Base-by-base conservation (phyloP, 2,888 invertebrate genomes). In the Heteromyza rotundicornis region DNA sequence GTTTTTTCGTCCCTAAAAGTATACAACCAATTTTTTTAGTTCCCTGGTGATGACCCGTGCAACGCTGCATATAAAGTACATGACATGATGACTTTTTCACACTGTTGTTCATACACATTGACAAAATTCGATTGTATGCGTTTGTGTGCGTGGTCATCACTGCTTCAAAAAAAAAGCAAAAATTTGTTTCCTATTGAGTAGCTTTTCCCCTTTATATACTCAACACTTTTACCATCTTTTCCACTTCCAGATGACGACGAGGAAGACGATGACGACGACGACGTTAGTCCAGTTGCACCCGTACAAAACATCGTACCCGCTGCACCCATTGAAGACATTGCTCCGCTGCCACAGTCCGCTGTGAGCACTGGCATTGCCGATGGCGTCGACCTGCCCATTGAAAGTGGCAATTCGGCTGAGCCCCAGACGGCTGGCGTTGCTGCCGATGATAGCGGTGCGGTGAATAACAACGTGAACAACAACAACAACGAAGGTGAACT, bases 181-280 rank as follows among this genome's bases (percentile, higher is more conserved):
- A 27, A 27, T 27, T 27, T 27, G 5, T 27, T 27, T 27, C 27
- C n/a, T n/a, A n/a, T n/a, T n/a, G n/a, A n/a, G n/a, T n/a, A n/a
- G n/a, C n/a, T n/a, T n/a, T n/a, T n/a, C n/a, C n/a, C n/a, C n/a
- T n/a, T n/a, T n/a, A n/a, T n/a, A n/a, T n/a, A n/a, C n/a, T n/a
- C n/a, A n/a, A n/a, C n/a, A n/a, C n/a, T n/a, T n/a, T n/a, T n/a
- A n/a, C n/a, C n/a, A n/a, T n/a, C n/a, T 20, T 35, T 20, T 22
- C 16, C n/a, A n/a, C 82, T 76, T 57, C 83, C 84, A 65, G 87
- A 88, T 67, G 88, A 86, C 62, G 88, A 87, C 59, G 88, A 86
- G 61, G 87, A 89, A 54, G 79, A 79, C 23, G 90, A 90, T 60
- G 88, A 87, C 64, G 86, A 87, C 62, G 87, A 87, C 54, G 87